Evolutionary conservation across 2,888 invertebrate species (phyloP).

Genomic region (Candidula unifasciata): DNA sequence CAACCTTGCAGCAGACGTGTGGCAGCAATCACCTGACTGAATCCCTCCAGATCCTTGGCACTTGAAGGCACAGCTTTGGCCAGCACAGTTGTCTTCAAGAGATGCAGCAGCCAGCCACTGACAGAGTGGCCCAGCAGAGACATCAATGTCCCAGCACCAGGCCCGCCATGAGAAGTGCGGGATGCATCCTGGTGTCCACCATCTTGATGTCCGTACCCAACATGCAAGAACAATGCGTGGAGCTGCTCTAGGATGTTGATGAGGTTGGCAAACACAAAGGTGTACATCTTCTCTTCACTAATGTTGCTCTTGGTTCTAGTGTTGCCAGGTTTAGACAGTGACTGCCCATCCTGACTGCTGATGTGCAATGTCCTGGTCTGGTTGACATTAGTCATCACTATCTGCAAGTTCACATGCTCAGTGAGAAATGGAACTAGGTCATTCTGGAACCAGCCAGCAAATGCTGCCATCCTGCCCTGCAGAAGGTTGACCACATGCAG

Average conservation of each 20-base stretch:
- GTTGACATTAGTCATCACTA: conserved; percentile 1
- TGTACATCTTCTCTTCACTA: conserved; percentile 12
- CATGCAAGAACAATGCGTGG: conserved; percentile 21
- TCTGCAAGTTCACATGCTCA: not conserved
- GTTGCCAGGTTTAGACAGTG: not conserved
- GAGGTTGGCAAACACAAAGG: conserved; percentile 28
- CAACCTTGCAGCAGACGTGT: conserved; percentile 83
- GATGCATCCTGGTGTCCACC: conserved; percentile 67
- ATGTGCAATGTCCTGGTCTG: not conserved
- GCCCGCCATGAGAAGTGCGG: conserved; percentile 53
- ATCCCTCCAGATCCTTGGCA: conserved; percentile 84
- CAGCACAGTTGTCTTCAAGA: conserved; percentile 73
- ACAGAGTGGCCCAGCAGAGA: conserved; percentile 79
- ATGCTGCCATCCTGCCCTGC: conserved; percentile 80
- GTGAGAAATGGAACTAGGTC: conserved; percentile 75
- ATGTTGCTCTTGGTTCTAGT: not conserved
- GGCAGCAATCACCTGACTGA: conserved; percentile 82
- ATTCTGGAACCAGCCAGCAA: conserved; percentile 82
- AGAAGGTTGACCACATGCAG: conserved; percentile 74
- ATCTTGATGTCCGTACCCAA: conserved; percentile 51
- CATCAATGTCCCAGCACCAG: conserved; percentile 78
- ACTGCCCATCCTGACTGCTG: not conserved
- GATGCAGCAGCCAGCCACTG: conserved; percentile 39
- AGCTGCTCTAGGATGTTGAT: conserved; percentile 34
- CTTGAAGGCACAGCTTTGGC: conserved; percentile 87